A percentile compares a stretch with the other conserved stretches of the same genome.
These are phyloP conservation scores for Arctopsyche grandis DNA, from an alignment of 1,140 invertebrate species.

Conservation along the genomic window DNA sequence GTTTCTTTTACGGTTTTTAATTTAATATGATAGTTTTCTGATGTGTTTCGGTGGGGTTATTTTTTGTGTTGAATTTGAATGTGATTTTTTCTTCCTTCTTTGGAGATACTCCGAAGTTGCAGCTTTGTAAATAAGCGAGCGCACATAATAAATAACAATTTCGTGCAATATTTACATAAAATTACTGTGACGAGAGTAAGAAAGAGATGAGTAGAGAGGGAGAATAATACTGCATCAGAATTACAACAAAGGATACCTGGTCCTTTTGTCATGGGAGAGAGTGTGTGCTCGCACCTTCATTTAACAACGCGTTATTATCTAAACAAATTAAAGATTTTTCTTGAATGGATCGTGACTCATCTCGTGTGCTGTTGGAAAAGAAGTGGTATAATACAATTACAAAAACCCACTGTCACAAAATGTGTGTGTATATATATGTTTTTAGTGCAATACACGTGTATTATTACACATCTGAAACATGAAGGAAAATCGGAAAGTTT, in stretches of 20 bases:
- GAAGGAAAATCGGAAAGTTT: no score
- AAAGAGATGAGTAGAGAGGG: no score
- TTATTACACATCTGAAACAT: no score
- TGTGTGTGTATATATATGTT: no score
- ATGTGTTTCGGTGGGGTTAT: background rate
- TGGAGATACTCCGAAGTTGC: background rate
- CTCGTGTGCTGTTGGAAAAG: no score
- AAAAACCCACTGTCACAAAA: no score
- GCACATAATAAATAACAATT: constrained; percentile 32
- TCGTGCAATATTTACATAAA: constrained; percentile 42
- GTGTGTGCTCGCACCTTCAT: no score
- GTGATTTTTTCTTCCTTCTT: background rate
- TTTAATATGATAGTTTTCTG: no score
- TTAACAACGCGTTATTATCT: constrained; percentile 18
- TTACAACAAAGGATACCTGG: constrained; percentile 23
- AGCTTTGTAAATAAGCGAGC: constrained; percentile 29
- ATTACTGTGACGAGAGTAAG: constrained; percentile 6
- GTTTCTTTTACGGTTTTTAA: no score
- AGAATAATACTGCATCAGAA: no score
- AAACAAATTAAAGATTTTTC: constrained; percentile 31
- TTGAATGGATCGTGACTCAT: constrained; percentile 25
- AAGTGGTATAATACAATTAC: no score
- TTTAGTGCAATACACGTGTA: no score
- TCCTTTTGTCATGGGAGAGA: background rate
- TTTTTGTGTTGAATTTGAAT: background rate